Evolutionary conservation across 2,888 invertebrate species (phyloP), one percentile per base, ranked within the genome.

Genomic region (Hofmannophila pseudospretella): DNA sequence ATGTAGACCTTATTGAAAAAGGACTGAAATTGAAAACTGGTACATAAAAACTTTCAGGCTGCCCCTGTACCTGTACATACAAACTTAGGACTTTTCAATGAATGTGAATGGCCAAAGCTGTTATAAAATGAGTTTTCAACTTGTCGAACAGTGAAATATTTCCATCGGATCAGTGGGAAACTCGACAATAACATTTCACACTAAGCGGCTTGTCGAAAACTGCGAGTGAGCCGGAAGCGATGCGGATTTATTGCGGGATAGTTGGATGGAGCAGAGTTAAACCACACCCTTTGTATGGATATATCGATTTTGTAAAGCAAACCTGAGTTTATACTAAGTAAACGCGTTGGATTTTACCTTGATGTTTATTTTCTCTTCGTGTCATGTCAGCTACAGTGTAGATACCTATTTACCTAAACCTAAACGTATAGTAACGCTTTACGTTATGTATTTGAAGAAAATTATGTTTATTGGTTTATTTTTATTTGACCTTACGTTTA

Each of bases 241-340:
- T 34, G 28, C 42, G n/a, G 42, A 46, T 58, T 52, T 51, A 58
- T 49, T 32, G 32, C 22, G 38, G 43, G 40, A 52, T 47, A 47
- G 39, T n/a, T 41, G 47, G 45, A 42, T 43, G 36, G 39, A 50
- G 38, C 14, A 5, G n/a, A 23, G 38, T 19, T 26, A 9, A 27
- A 8, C 30, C 30, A 7, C 23, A 16, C 30, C 2, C 19, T 11
- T 27, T 34, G 7, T 34, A 19, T 14, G 16, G 19, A 23, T 23
- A 23, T 9, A 30, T 30, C 30, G 30, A 30, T 30, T 30, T 5
- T 16, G 30, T 27, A 23, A 23, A 9, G n/a, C 3, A 23, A 9
- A 23, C 23, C 4, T 5, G 3, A 3, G 23, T n/a, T 23, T 3
- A 3, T 3, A 7, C 5, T 12, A 12, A 12, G 11, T 27, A 27